Conservation (phyloP, 2,797 vertebrate genomes). For the Enteromius viviparus region DNA sequence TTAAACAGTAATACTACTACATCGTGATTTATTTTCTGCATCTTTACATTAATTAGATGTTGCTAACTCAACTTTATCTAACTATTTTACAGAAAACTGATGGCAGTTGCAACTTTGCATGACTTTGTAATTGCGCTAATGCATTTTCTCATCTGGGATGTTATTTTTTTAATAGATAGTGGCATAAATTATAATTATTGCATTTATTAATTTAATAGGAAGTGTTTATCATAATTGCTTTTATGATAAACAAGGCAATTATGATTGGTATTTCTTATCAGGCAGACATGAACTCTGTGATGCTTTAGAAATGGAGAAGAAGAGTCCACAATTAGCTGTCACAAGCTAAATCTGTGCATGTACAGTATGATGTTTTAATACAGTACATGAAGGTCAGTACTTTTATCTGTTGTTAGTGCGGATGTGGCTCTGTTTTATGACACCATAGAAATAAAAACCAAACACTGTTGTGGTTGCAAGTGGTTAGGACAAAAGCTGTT, state of each 20-base stretch:
- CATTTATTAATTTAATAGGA: background rate
- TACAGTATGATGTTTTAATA: background rate
- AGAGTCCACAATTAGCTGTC: background rate
- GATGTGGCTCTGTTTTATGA: no score
- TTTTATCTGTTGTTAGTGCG: background rate
- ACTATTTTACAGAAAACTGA: background rate
- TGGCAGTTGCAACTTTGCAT: background rate
- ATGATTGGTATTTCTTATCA: conserved; percentile 1
- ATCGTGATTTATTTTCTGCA: background rate
- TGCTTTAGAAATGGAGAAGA: background rate
- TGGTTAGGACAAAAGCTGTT: background rate
- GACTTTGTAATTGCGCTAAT: background rate
- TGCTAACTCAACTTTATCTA: background rate
- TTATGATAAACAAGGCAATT: background rate
- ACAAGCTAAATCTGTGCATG: background rate
- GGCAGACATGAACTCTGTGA: background rate
- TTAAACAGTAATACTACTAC: background rate
- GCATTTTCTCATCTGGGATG: background rate
- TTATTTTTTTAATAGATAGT: background rate
- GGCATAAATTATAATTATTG: background rate
- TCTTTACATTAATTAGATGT: background rate
- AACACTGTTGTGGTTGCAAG: background rate
- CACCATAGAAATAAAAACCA: background rate
- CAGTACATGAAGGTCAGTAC: background rate
- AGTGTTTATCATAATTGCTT: background rate